Base-by-base conservation (phyloP, 1,140 invertebrate species). In the Drosophila rufa region DNA sequence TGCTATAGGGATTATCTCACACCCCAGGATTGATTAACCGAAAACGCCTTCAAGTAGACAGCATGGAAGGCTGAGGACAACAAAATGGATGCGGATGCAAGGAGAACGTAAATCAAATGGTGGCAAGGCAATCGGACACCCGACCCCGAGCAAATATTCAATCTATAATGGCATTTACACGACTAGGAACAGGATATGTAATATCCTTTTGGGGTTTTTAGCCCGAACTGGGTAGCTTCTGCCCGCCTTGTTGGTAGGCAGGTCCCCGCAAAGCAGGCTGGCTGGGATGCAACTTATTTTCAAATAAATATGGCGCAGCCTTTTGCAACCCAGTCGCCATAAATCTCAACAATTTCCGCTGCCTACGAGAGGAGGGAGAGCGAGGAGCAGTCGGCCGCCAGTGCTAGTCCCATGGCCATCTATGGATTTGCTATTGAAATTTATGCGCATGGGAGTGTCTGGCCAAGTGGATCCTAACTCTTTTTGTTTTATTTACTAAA, bases 81-180 rank as follows among this genome's bases (percentile, higher is more conserved):
- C 81, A 62, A 68, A 69, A 74, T 59, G 56, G 69, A 73, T 19
- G 55, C 75, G 82, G 82, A 71, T 78, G 65, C 70, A 73, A 62
- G 33, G 51, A 51, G 57, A 80, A 68, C 76, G 76, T 83, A 83
- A 83, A 83, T 83, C 80, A 83, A 83, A 77, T 50, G 59, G 82
- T 30, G 40, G 57, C 40, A 58, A 43, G 66, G 43, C 75, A 77
- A 56, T 77, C 74, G 75, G 77, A 46, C 43, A 48, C 64, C 53
- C 75, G 64, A 60, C 75, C 65, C 48, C 33, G 45, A 77, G 74
- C 73, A 89, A 80, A 87, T 83, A 87, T 89, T 87, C 84, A 83
- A 87, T 87, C 84, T 89, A 80, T 89, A 87, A 89, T 89, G 77
- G 77, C 84, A 78, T 89, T 87, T 87, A 89, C 84, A 89, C 80